phyloP scores from a whole-genome alignment of 1,140 invertebrate genomes.

The Homarus americanus region DNA sequence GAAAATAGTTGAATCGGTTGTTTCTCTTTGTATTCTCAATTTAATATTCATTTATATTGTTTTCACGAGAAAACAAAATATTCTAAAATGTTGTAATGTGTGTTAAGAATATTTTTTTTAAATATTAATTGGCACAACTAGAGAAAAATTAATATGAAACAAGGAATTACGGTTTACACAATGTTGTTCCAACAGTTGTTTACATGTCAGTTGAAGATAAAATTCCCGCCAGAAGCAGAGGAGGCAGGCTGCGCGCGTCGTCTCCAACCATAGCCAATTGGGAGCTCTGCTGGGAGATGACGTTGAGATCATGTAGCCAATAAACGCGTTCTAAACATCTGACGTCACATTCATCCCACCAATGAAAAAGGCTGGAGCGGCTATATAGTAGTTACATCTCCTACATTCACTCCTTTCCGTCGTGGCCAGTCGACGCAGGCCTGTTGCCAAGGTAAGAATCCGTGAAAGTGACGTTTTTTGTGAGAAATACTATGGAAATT shows the following conservation, averaged over 20 bases:
- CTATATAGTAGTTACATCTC: slow-evolving; percentile 59
- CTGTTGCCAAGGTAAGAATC: slow-evolving; percentile 53
- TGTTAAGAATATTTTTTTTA: neutral
- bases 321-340: neutral
- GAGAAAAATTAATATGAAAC: neutral
- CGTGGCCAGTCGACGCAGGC: slow-evolving; percentile 61
- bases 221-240: slow-evolving; percentile 18
- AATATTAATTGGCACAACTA: neutral
- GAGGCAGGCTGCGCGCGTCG: slow-evolving; percentile 19
- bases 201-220: slow-evolving; percentile 15
- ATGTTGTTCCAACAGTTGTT: neutral
- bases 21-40: neutral
- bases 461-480: slow-evolving; percentile 5
- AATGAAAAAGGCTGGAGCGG: slow-evolving; percentile 39
- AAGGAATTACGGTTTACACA: neutral
- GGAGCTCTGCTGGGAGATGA: neutral
- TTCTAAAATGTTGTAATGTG: no score
- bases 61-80: no score
- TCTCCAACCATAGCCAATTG: slow-evolving; percentile 16
- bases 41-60: neutral
- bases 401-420: slow-evolving; percentile 41
- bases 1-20: neutral
- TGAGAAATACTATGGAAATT: neutral
- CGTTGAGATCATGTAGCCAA: slow-evolving; percentile 14
- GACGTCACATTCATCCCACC: slow-evolving; percentile 25